Evolutionary conservation across 2,797 vertebrate genomes (phyloP).

Genomic region (Hypotaenidia philippensis): DNA sequence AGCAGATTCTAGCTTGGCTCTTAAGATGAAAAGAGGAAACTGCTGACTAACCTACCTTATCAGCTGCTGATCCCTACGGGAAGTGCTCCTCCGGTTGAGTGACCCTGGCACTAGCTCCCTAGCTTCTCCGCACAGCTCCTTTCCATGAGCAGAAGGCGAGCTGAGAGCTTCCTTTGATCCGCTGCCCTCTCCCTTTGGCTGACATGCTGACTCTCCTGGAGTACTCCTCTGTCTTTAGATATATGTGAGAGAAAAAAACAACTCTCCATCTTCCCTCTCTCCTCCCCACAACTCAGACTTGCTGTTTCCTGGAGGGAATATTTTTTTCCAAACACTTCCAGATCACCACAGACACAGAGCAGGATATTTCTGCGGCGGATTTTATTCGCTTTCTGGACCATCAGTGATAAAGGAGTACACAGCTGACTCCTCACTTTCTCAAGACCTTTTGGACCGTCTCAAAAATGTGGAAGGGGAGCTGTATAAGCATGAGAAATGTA

Average conservation of each 20-base stretch:
- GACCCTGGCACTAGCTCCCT: conserved; percentile 86
- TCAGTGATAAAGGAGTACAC: neutral
- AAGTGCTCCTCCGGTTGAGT: conserved; percentile 82
- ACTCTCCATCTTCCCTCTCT: conserved; percentile 70
- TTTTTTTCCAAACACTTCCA: conserved; percentile 30
- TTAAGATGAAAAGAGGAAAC: conserved; percentile 62
- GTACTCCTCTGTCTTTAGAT: conserved; percentile 82
- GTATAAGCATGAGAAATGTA: neutral
- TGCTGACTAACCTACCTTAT: conserved; percentile 85
- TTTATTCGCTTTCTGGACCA: conserved; percentile 17
- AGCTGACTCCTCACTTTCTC: conserved; percentile 18
- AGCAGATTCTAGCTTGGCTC: conserved; percentile 21
- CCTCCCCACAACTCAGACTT: conserved; percentile 55
- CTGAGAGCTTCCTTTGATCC: conserved; percentile 80
- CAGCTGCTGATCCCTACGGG: conserved; percentile 81
- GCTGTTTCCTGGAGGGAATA: conserved; percentile 53
- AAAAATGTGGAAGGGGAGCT: neutral
- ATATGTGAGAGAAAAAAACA: conserved; percentile 67
- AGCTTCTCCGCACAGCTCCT: conserved; percentile 82
- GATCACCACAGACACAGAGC: conserved; percentile 18
- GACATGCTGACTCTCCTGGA: conserved; percentile 82
- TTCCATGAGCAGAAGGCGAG: conserved; percentile 78
- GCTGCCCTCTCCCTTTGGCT: conserved; percentile 83
- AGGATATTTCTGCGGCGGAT: conserved; percentile 25
- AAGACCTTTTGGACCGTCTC: conserved; percentile 1